Evolutionary conservation across 92 coral and sea anemone species (phyloP), one percentile per base, ranked within the genome.

Genomic region (Porites evermanni): DNA sequence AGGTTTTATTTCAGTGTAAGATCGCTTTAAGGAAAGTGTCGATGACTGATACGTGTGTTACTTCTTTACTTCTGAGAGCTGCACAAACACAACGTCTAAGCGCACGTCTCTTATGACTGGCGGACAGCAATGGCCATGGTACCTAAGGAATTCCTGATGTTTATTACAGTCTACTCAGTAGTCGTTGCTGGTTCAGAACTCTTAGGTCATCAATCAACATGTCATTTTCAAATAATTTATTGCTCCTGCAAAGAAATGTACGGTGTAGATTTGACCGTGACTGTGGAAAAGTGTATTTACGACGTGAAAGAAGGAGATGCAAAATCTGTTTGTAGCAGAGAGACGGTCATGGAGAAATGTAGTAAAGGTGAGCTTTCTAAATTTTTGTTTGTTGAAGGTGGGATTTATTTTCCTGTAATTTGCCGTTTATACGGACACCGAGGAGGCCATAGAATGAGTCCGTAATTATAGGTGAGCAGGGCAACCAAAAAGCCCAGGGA

Each of bases 201-300:
- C 23, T 47, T 19, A 6, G 64, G 29, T 4, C n/a, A 29, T 13
- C 63, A 11, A 52, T 8, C 74, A 26, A 66, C 1, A 14, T 79
- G 84, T 24, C 74, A 26, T 52, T 21, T 21, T 12, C 64, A 19
- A 8, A 23, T 20, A 74, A 17, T 50, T 20, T 19, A 32, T 44
- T 79, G 84, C 24, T 60, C 84, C 11, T 79, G 84, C 53, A 47
- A 1, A 47, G 26, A 67, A 21, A 24, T 16, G 72, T 11, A 8
- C 6, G 65, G 84, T 7, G 61, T 53, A 23, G 32, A 23, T 20
- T 14, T 20, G 26, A 50, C 21, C 47, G 84, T 67, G 64, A 21
- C 74, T 66, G 64, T 79, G 12, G 12, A 66, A 79, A 29, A 18
- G 47, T 79, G 84, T 14, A 7, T 3, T 52, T 38, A 38, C 47